Conservation (phyloP, 2,888 invertebrate genomes). For the Bellardia pandia region DNA sequence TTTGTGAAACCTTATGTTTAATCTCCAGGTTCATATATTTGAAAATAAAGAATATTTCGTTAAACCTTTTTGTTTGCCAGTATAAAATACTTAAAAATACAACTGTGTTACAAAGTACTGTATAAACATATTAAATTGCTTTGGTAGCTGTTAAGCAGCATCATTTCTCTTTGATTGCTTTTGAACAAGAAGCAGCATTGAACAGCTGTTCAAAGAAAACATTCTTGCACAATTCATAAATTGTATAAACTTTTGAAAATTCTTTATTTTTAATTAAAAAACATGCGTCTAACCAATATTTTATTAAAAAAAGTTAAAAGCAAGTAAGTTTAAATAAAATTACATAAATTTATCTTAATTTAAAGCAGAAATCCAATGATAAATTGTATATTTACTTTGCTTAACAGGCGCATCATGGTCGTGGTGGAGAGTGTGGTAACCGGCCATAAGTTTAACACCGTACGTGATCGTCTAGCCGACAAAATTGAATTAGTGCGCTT, state of each 20-base stretch:
- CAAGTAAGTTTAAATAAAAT: conserved; percentile 86
- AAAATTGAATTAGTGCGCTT: conserved; percentile 90
- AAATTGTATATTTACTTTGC: not conserved
- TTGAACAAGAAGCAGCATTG: not conserved
- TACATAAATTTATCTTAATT: not conserved
- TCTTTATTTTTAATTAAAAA: conserved; percentile 58
- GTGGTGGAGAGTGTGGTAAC: conserved; percentile 91
- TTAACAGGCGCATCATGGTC: conserved; percentile 89
- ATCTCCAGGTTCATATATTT: too few relatives aligned
- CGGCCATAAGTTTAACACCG: conserved; percentile 88
- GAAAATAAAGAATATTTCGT: too few relatives aligned
- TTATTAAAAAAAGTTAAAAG: conserved; percentile 90
- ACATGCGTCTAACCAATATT: conserved; percentile 88
- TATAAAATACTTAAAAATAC: not conserved
- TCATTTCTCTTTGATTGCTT: not conserved
- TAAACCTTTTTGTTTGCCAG: too few relatives aligned
- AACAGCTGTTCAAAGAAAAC: conserved; percentile 63
- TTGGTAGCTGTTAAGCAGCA: not conserved
- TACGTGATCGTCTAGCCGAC: conserved; percentile 90
- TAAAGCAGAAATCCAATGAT: not conserved
- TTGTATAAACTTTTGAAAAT: conserved; percentile 35
- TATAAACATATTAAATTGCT: not conserved
- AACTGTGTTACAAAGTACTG: conserved; percentile 6
- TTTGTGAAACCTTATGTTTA: too few relatives aligned
- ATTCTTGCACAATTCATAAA: conserved; percentile 46